Evolutionary conservation across 2,888 invertebrate genomes (phyloP).

Genomic region (Cheilosia pagana): DNA sequence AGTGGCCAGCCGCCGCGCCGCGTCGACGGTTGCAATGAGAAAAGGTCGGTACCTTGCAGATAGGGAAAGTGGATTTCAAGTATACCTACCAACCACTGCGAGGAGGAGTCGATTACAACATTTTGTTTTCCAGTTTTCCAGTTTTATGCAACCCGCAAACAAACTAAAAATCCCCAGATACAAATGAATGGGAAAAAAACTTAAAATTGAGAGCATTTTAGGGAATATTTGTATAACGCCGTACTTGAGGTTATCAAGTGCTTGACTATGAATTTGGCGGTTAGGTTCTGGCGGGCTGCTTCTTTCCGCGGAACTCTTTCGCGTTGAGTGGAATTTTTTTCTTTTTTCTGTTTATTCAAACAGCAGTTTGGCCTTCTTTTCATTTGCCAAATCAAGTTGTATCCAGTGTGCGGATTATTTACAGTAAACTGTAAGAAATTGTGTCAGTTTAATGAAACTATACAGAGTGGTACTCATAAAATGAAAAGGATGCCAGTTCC

Average conservation of each 20-base stretch:
- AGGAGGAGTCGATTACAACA: slow-evolving; percentile 69
- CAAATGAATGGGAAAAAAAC: slow-evolving; percentile 55
- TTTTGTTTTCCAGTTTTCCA: slow-evolving; percentile 69
- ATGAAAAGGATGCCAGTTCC: not conserved
- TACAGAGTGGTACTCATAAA: not conserved
- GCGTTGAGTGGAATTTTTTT: slow-evolving; percentile 52
- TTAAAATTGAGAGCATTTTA: slow-evolving; percentile 74
- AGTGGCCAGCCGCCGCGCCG: not conserved
- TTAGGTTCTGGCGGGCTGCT: slow-evolving; percentile 22
- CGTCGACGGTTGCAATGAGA: not conserved
- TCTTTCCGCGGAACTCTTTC: slow-evolving; percentile 28
- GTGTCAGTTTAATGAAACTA: slow-evolving; percentile 16
- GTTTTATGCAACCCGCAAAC: slow-evolving; percentile 66
- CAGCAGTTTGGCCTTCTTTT: slow-evolving; percentile 74
- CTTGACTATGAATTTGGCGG: slow-evolving; percentile 64
- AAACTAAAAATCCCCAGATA: slow-evolving; percentile 45
- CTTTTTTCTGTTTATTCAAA: slow-evolving; percentile 48
- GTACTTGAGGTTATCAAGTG: slow-evolving; percentile 67
- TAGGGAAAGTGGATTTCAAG: slow-evolving; percentile 73
- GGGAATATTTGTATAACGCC: slow-evolving; percentile 70
- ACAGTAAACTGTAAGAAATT: slow-evolving; percentile 2
- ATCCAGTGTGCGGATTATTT: not conserved
- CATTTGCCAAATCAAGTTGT: slow-evolving; percentile 27
- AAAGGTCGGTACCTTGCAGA: slow-evolving; percentile 17
- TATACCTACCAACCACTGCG: slow-evolving; percentile 43